Evolutionary conservation across 1,140 invertebrate genomes (phyloP), one percentile per base, ranked within the genome.

Genomic region (Meloidogyne chitwoodi): DNA sequence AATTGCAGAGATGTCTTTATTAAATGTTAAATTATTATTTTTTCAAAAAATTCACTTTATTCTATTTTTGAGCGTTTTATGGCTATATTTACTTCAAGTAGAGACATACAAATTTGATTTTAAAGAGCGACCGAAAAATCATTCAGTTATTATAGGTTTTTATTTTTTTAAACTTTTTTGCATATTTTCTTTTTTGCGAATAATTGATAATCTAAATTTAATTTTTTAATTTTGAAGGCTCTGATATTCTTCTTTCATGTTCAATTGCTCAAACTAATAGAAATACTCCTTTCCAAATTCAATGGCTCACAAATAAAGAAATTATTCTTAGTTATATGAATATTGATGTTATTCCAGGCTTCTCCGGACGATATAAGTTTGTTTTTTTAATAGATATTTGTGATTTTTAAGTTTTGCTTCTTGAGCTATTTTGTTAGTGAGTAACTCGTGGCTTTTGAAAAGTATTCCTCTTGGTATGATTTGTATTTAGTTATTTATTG

Each of bases 271-370:
- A 77, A 34, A 26, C 67, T 12, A 41, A 72, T 19, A 69, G 48
- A 41, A 71, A 77, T 63, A 27, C 44, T 31, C 77, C 74, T 29
- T 66, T 68, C 11, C 75, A 78, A 38, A 84, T 73, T 61, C 81
- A 82, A 62, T 82, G 81, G 81, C 29, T 76, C 16, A 81, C 64
- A 14, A 82, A 81, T 41, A 68, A 27, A 12, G 67, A 80, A 31
- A 73, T 69, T 16, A 62, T 82, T 27, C 29, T 84, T 4, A 76
- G 75, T 16, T 73, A 66, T 31, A 80, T 76, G 12, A 63, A 81
- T 16, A 2, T 41, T 41, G 73, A 29, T 19, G 31, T 44, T 27
- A 26, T 82, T 14, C 78, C 82, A 0, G 81, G 83, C 6, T 81
- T 79, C 48, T 68, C 61, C 16, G 82, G 82, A 31, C 78, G 81